Base-by-base conservation (phyloP, 2,888 invertebrate genomes). In the Platynereis dumerilii region DNA sequence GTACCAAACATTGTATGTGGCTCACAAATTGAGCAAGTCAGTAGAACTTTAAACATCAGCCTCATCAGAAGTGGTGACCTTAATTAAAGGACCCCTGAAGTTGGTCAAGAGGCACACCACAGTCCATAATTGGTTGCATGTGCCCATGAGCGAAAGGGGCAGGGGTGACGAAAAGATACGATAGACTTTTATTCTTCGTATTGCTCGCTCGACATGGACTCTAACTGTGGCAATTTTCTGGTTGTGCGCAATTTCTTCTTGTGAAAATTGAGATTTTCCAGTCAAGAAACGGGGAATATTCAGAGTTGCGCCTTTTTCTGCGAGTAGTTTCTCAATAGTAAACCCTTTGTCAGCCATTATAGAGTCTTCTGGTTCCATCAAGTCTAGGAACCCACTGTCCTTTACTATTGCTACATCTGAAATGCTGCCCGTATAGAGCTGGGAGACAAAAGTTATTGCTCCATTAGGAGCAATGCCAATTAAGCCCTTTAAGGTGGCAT, bases 281-380 rank as follows among this genome's bases (percentile, higher is more conserved):
- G 26, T 10, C 20, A 64, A 45, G 29, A 69, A 62, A 52, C 70
- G 70, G 7, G 69, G 72, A 10, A 71, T 65, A 17, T 68, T 67
- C 1, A 73, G 20, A 12, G 55, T 27, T 24, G 67, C 39, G 1
- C 60, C 59, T 52, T 24, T 53, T 26, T 65, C 55, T 29, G 61
- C 58, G 17, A 67, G 60, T n/a, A 68, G 39, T 27, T 72, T 69
- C 2, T 58, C 15, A n/a, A 70, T 67, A 24, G 56, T 15, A 58
- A 73, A 72, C 0, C 70, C 72, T 28, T 69, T 72, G 39, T 73
- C 72, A 2, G 67, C 71, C 70, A 72, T 72, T 0, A 73, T 65
- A 24, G 62, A 62, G 55, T 73, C 71, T n/a, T 70, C 70, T 34
- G 29, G 7, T 52, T 73, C 70, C 44, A 64, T 62, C 1, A 70